A percentile compares a stretch with the other conserved stretches of the same genome.
Conservation (phyloP, 2,888 invertebrate genomes). For the Gymnosoma rotundatum region DNA sequence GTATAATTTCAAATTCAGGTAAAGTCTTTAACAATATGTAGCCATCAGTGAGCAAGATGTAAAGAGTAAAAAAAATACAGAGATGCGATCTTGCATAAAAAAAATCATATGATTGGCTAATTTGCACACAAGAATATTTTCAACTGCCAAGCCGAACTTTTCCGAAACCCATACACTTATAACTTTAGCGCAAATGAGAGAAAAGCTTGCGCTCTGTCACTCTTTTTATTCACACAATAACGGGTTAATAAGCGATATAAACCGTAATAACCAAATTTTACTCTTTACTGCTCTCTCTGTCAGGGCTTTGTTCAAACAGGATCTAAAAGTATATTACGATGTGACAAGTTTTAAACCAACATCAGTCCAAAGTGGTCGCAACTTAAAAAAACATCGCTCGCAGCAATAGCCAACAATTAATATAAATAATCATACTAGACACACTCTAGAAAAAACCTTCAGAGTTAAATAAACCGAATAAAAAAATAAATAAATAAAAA, state of each 20-base stretch:
- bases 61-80: constrained; percentile 23
- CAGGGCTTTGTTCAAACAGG: constrained; percentile 77
- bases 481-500: constrained; percentile 36
- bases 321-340: constrained; percentile 80
- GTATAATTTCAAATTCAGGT: constrained; percentile 10
- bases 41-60: constrained; percentile 34
- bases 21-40: constrained; percentile 10
- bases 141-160: constrained; percentile 66
- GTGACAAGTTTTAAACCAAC: constrained; percentile 79
- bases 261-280: constrained; percentile 31
- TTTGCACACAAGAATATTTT: constrained; percentile 43
- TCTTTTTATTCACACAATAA: constrained; percentile 34
- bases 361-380: constrained; percentile 76
- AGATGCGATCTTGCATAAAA: constrained; percentile 36
- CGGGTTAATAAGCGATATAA: constrained; percentile 18
- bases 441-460: constrained; percentile 56
- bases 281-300: constrained; percentile 60
- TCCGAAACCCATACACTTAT: constrained; percentile 56
- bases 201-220: constrained; percentile 51
- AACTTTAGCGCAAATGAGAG: constrained; percentile 1
- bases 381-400: constrained; percentile 63
- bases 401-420: constrained; percentile 25
- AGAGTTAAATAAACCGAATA: constrained; percentile 51
- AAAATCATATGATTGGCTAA: constrained; percentile 61
- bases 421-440: constrained; percentile 32